phyloP scores from a whole-genome alignment of 2,888 invertebrate species.

The Chelonus formosanus region DNA sequence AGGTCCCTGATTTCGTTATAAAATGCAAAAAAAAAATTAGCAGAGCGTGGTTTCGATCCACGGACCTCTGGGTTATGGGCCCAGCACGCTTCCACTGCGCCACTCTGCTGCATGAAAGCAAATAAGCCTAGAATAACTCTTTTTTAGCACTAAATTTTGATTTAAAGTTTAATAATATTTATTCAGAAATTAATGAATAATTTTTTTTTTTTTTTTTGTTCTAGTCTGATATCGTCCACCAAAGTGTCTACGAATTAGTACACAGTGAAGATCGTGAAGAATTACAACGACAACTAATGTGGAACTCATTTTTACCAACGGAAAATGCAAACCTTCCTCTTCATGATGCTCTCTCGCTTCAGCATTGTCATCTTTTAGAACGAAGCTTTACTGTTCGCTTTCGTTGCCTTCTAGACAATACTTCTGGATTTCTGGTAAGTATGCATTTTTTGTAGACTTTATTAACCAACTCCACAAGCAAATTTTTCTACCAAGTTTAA shows the following conservation, averaged over 20 bases:
- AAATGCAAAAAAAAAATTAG: constrained; percentile 40
- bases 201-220: constrained; percentile 57
- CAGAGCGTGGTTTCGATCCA: constrained; percentile 61
- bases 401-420: constrained; percentile 98
- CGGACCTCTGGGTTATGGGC: constrained; percentile 62
- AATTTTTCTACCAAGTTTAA: no score
- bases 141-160: no score
- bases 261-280: constrained; percentile 99
- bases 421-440: constrained; percentile 97
- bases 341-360: constrained; percentile 88
- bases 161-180: no score
- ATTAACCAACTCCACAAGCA: neutral
- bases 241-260: constrained; percentile 98
- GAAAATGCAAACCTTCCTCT: constrained; percentile 81
- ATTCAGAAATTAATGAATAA: neutral
- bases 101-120: constrained; percentile 47
- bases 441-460: neutral
- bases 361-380: constrained; percentile 89
- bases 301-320: constrained; percentile 91
- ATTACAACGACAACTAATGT: constrained; percentile 91
- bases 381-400: constrained; percentile 98
- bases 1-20: no score
- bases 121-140: no score
- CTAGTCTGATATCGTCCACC: constrained; percentile 99
- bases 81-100: constrained; percentile 63